A percentile compares a stretch with the other conserved stretches of the same genome.
Conservation (phyloP, 2,113 vertebrate genomes). For the Edolisoma coerulescens region DNA sequence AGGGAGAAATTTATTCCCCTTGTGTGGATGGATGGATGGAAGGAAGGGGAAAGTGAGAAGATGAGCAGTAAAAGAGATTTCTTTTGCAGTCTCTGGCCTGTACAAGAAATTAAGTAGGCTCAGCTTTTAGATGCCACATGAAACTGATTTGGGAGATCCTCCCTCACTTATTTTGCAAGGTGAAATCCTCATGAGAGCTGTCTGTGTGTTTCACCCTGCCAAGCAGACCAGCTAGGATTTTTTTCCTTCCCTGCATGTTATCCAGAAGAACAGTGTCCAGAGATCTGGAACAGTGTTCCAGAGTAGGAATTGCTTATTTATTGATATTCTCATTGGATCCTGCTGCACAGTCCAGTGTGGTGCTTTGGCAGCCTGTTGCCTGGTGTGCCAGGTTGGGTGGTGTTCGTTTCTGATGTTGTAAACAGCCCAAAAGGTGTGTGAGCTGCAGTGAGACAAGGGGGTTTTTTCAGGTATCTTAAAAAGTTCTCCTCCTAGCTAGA, state of each 20-base stretch:
- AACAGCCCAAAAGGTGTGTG: background rate
- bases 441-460: background rate
- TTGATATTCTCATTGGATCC: background rate
- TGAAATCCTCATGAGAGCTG: background rate
- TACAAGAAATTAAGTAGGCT: background rate
- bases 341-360: background rate
- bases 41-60: background rate
- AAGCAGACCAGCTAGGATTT: background rate
- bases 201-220: background rate
- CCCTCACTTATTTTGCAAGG: background rate
- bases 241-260: background rate
- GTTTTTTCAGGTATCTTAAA: background rate
- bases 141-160: background rate
- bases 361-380: background rate
- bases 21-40: too few species aligned
- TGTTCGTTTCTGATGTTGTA: background rate
- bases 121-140: background rate
- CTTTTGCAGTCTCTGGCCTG: background rate
- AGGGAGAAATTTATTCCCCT: background rate
- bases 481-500: background rate
- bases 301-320: background rate
- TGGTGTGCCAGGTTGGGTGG: fast-evolving
- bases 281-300: too few species aligned
- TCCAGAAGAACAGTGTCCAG: background rate
- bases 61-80: background rate